A percentile compares a stretch with the other conserved stretches of the same genome.
These are phyloP conservation scores for Cardiocondyla obscurior DNA, from an alignment of 1,140 invertebrate genomes.

Conservation along the genomic window DNA sequence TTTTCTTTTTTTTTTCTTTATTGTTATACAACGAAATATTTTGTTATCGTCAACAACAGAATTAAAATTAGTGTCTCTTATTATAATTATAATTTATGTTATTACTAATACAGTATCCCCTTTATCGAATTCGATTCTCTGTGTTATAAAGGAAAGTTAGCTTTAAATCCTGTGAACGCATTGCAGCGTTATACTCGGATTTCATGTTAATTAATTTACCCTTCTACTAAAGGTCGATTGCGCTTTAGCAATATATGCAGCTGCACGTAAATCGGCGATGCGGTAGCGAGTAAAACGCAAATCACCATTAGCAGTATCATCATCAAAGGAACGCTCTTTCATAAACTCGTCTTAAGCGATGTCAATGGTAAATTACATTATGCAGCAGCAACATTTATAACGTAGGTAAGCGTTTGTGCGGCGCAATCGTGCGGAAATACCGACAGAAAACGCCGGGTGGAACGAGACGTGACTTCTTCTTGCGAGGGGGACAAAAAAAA, in stretches of 20 bases:
- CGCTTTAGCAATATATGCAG: not conserved
- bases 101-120: too few species aligned
- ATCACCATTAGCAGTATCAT: slow-evolving; percentile 25
- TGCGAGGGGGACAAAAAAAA: slow-evolving; percentile 35
- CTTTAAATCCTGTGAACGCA: too few species aligned
- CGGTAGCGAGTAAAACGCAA: slow-evolving; percentile 23
- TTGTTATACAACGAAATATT: not conserved
- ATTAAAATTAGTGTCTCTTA: not conserved
- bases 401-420: not conserved
- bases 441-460: slow-evolving; percentile 10
- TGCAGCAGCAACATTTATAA: slow-evolving; percentile 11
- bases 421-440: slow-evolving; percentile 31
- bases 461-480: slow-evolving; percentile 23
- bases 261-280: not conserved
- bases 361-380: slow-evolving; percentile 53
- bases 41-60: not conserved
- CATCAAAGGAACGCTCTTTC: slow-evolving; percentile 39
- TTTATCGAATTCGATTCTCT: too few species aligned
- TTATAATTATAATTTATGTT: too few species aligned
- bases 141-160: too few species aligned
- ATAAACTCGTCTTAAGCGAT: slow-evolving; percentile 26
- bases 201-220: slow-evolving; percentile 30
- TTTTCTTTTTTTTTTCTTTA: not conserved
- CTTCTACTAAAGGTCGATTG: not conserved
- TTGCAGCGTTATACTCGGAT: not conserved